Conservation (phyloP, 2,888 invertebrate genomes). For the Hylaea fasciaria region DNA sequence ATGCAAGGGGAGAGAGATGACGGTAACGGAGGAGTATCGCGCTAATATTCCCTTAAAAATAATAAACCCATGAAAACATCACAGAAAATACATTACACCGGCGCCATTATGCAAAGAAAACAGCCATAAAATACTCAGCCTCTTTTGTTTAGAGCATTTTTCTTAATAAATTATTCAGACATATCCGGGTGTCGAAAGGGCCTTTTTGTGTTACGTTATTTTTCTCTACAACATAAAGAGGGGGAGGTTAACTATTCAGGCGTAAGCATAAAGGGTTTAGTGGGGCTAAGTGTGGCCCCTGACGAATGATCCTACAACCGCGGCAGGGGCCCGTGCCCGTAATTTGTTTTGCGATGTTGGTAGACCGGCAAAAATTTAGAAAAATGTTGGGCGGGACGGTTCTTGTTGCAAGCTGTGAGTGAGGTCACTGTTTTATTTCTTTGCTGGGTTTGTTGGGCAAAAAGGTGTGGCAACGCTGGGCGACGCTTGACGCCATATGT, state of each 20-base stretch:
- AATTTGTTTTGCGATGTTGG: constrained; percentile 41
- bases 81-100: constrained; percentile 29
- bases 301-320: constrained; percentile 49
- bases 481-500: not conserved
- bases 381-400: constrained; percentile 16
- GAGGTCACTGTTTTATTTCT: constrained; percentile 13
- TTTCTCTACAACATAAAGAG: constrained; percentile 58
- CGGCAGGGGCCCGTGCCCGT: constrained; percentile 32
- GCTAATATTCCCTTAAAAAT: constrained; percentile 10
- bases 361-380: constrained; percentile 23
- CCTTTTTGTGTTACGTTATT: constrained; percentile 63
- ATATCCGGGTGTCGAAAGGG: constrained; percentile 63
- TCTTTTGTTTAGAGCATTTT: constrained; percentile 60
- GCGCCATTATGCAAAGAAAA: constrained; percentile 41
- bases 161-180: constrained; percentile 67
- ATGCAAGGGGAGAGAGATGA: no score
- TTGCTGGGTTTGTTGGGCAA: not conserved
- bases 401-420: constrained; percentile 8
- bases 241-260: constrained; percentile 55
- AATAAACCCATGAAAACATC: constrained; percentile 36
- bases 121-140: constrained; percentile 53
- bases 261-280: constrained; percentile 57
- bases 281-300: constrained; percentile 52
- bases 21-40: no score
- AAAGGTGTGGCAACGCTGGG: not conserved